phyloP scores from a whole-genome alignment of 2,113 vertebrate species.

The Pteronura brasiliensis region DNA sequence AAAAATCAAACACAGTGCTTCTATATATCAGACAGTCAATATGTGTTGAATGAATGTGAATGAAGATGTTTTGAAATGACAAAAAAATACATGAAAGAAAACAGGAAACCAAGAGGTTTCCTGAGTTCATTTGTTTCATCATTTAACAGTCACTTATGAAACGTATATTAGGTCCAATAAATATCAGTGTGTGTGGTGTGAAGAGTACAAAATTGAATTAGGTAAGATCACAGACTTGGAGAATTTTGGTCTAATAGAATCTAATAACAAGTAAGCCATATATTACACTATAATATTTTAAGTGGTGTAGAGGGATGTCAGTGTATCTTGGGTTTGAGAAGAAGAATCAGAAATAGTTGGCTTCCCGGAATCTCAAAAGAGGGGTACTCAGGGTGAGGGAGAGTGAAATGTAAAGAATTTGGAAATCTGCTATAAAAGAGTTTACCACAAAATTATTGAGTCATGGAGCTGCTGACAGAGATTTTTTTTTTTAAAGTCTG shows the following conservation, averaged over 20 bases:
- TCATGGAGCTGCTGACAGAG: neutral
- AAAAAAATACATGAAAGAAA: neutral
- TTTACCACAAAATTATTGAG: neutral
- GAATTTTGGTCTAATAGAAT: neutral
- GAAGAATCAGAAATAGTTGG: neutral
- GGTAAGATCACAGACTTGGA: neutral
- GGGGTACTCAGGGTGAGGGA: neutral
- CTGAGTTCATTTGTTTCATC: neutral
- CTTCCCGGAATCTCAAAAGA: neutral
- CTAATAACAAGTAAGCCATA: neutral
- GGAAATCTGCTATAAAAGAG: neutral
- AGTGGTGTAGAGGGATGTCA: neutral
- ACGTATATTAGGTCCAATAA: neutral
- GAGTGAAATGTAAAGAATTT: neutral
- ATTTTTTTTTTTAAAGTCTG: neutral
- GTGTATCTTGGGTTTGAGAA: neutral
- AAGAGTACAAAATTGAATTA: neutral
- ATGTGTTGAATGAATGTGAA: neutral
- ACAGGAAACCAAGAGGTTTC: neutral
- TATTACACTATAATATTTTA: neutral
- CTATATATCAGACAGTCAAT: neutral
- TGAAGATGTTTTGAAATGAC: neutral
- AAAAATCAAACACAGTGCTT: neutral
- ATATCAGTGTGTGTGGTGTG: neutral
- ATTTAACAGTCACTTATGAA: neutral